phyloP scores from a whole-genome alignment of 2,888 invertebrate genomes.

The Oasisia sp. region DNA sequence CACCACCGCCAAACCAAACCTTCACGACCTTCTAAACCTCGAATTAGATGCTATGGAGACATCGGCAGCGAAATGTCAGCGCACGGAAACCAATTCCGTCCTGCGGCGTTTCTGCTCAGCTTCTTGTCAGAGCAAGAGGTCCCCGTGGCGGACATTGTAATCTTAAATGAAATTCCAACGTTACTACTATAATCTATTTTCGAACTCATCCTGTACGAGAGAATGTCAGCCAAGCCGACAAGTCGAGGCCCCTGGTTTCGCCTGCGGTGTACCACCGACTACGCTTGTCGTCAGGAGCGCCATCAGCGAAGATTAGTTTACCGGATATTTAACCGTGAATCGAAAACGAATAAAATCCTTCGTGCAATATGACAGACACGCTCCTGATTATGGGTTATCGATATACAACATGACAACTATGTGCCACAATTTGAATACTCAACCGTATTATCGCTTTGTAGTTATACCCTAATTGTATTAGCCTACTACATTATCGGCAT shows the following conservation, averaged over 20 bases:
- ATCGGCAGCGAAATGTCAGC: not conserved
- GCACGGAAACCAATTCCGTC: not conserved
- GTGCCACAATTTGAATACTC: not conserved
- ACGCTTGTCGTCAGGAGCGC: not conserved
- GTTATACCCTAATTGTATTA: constrained; percentile 6
- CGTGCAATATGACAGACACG: constrained; percentile 12
- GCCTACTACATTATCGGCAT: not conserved
- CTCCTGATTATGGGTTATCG: constrained; percentile 13
- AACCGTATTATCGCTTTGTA: constrained; percentile 17
- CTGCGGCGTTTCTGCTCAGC: not conserved
- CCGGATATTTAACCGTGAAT: not conserved
- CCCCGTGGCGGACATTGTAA: not conserved
- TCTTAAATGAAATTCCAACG: not conserved
- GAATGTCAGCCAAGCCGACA: too few relatives aligned
- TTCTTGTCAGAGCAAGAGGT: not conserved
- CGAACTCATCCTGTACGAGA: too few relatives aligned
- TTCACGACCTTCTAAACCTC: not conserved
- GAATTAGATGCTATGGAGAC: not conserved
- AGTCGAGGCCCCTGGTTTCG: not conserved
- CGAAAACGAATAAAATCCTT: not conserved
- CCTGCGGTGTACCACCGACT: not conserved
- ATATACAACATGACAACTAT: not conserved
- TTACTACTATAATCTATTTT: not conserved
- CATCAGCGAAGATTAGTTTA: not conserved
- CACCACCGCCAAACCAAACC: not conserved